These are phyloP conservation scores for Lypha dubia DNA, from an alignment of 2,888 invertebrate species.

Conservation along the genomic window DNA sequence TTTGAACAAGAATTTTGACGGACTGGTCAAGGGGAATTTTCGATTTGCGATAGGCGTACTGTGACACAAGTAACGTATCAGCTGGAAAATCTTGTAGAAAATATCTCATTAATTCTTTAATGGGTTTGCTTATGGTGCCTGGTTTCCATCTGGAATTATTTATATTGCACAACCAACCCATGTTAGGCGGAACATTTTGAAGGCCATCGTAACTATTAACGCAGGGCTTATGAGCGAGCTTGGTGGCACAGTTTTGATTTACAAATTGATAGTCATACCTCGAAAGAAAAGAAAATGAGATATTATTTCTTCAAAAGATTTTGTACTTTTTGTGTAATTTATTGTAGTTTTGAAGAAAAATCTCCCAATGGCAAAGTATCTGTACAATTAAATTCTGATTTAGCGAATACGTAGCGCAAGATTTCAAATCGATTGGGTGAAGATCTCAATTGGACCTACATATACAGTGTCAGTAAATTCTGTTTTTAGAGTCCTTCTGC, in stretches of 20 bases:
- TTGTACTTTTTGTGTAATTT: too few relatives aligned
- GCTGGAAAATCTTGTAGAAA: slow-evolving; percentile 81
- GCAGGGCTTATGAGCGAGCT: slow-evolving; percentile 86
- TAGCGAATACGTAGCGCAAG: too few relatives aligned
- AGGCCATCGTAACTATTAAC: slow-evolving; percentile 84
- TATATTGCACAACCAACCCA: slow-evolving; percentile 88
- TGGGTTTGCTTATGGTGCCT: slow-evolving; percentile 80
- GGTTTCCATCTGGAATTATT: slow-evolving; percentile 80
- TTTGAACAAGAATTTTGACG: slow-evolving; percentile 78
- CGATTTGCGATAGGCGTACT: slow-evolving; percentile 78
- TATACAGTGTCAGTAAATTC: too few relatives aligned
- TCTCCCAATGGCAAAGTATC: too few relatives aligned
- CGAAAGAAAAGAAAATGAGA: slow-evolving; percentile 9
- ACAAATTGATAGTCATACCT: slow-evolving; percentile 74
- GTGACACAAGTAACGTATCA: slow-evolving; percentile 79
- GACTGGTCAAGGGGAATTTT: slow-evolving; percentile 77
- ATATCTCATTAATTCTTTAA: slow-evolving; percentile 81
- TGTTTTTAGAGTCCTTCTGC: too few relatives aligned
- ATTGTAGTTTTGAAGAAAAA: too few relatives aligned
- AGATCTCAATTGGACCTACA: too few relatives aligned
- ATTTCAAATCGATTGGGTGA: too few relatives aligned
- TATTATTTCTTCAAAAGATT: background rate
- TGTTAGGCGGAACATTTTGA: slow-evolving; percentile 85
- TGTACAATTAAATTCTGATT: too few relatives aligned
- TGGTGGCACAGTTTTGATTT: slow-evolving; percentile 80